phyloP scores from a whole-genome alignment of 2,888 invertebrate genomes.

The Neoaliturus tenellus region DNA sequence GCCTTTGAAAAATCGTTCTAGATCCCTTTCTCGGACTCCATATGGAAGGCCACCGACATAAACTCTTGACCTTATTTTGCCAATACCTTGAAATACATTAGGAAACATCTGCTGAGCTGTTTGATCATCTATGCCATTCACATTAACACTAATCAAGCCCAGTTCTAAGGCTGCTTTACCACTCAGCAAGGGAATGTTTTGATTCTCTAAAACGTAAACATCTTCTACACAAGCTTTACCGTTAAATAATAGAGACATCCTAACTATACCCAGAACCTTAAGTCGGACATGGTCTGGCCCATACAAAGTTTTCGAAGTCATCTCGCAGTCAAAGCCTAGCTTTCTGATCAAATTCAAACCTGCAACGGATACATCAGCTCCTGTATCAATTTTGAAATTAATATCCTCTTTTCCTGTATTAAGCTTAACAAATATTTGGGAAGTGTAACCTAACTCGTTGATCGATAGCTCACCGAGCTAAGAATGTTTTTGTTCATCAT shows the following conservation, averaged over 20 bases:
- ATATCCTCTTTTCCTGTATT: not conserved
- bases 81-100: conserved; percentile 20
- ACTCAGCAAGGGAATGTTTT: conserved; percentile 1
- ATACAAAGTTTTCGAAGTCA: not conserved
- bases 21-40: conserved; percentile 85
- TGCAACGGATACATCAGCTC: not conserved
- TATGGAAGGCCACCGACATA: conserved; percentile 88
- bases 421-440: not conserved
- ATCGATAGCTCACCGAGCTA: not conserved
- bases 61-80: conserved; percentile 83
- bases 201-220: conserved; percentile 14
- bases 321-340: not conserved
- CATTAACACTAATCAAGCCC: not conserved
- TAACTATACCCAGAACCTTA: not conserved
- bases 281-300: conserved; percentile 27
- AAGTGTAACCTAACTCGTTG: conserved; percentile 3
- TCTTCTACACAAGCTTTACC: not conserved
- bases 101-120: conserved; percentile 14
- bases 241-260: not conserved
- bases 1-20: conserved; percentile 88
- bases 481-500: not conserved
- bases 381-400: conserved; percentile 1
- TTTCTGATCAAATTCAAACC: not conserved
- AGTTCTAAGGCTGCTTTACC: conserved; percentile 27
- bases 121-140: not conserved